Conservation (phyloP, 2,113 vertebrate species). For the Empidonax traillii region DNA sequence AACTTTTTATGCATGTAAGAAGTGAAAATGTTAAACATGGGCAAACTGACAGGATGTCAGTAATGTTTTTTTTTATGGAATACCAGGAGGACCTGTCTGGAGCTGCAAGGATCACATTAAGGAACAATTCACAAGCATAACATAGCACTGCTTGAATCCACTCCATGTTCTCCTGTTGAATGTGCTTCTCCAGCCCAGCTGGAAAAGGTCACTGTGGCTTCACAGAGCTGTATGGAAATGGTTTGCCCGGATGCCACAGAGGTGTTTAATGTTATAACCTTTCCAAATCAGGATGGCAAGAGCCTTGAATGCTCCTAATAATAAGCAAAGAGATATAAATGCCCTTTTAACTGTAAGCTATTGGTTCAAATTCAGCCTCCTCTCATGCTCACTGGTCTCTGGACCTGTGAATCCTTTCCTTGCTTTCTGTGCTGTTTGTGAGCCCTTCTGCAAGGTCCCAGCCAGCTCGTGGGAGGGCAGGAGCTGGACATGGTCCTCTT, state of each 20-base stretch:
- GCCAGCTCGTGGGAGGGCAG: neutral
- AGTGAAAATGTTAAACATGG: neutral
- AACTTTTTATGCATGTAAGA: neutral
- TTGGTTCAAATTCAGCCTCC: neutral
- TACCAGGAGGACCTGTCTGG: neutral
- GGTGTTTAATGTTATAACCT: neutral
- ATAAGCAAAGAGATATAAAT: neutral
- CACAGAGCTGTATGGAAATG: neutral
- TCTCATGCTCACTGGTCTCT: neutral
- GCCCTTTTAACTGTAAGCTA: neutral
- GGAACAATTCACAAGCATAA: rapidly evolving
- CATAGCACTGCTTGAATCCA: neutral
- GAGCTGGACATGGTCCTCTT: rapidly evolving
- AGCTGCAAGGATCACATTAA: neutral
- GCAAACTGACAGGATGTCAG: neutral
- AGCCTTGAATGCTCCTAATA: neutral
- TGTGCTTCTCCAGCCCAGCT: rapidly evolving
- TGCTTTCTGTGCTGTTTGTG: neutral
- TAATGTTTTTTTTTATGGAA: neutral
- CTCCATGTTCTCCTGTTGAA: rapidly evolving
- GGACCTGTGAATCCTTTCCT: neutral
- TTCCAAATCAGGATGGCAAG: neutral
- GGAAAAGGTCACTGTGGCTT: neutral
- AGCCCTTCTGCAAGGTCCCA: neutral
- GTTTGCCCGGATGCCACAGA: neutral